These are phyloP conservation scores for Malurus alboscapulatus DNA, from an alignment of 2,113 vertebrate genomes.

Conservation along the genomic window DNA sequence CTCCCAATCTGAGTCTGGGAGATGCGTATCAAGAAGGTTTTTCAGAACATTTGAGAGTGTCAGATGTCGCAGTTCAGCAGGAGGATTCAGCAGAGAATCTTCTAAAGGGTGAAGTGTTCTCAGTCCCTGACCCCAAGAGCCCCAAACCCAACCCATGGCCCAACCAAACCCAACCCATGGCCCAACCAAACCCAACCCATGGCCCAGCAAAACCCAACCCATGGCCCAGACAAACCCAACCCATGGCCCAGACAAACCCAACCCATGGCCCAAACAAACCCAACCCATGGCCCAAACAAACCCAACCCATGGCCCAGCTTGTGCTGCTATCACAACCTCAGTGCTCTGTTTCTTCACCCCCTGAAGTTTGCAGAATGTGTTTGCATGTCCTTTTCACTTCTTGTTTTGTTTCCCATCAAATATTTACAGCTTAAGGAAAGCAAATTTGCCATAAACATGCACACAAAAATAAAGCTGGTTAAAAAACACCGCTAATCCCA, in stretches of 20 bases:
- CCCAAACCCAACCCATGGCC: too few species aligned
- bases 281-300: neutral
- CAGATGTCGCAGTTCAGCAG: neutral
- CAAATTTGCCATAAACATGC: constrained; percentile 1
- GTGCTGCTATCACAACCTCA: neutral
- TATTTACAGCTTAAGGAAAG: constrained; percentile 25
- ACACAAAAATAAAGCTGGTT: neutral
- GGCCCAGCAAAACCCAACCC: too few species aligned
- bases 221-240: too few species aligned
- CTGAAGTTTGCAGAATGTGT: neutral
- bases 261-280: too few species aligned
- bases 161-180: neutral
- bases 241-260: neutral
- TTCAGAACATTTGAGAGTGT: neutral
- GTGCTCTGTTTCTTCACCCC: neutral
- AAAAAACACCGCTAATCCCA: neutral
- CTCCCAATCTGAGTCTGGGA: neutral
- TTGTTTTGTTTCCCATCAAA: neutral
- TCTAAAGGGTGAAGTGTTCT: neutral
- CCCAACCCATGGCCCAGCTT: neutral
- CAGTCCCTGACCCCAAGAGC: neutral
- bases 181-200: neutral
- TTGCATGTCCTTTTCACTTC: neutral
- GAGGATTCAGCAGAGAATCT: neutral
- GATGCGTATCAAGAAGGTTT: neutral